Conservation (phyloP, 2,888 invertebrate species). For the Rambutsinella grinnellia region DNA sequence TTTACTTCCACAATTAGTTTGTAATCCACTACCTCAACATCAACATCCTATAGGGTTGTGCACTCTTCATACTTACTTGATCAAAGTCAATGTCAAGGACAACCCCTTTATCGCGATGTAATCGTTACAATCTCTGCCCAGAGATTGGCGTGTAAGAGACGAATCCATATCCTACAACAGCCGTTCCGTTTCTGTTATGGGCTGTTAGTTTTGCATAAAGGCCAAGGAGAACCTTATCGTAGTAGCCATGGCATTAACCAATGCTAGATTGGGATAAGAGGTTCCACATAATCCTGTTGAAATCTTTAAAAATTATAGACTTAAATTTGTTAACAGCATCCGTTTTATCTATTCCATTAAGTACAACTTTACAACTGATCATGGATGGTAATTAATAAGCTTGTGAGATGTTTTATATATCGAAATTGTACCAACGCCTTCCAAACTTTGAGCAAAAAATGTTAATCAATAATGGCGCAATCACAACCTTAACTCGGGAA, state of each 20-base stretch:
- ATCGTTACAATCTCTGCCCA: background rate
- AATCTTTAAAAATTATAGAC: background rate
- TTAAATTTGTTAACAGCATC: too few species aligned
- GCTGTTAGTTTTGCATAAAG: slow-evolving; percentile 17
- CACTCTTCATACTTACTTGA: slow-evolving; percentile 33
- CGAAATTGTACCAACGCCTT: too few species aligned
- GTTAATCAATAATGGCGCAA: too few species aligned
- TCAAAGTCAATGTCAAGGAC: slow-evolving; percentile 59
- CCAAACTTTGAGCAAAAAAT: too few species aligned
- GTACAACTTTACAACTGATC: too few species aligned
- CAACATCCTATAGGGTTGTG: slow-evolving; percentile 18
- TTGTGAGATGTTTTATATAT: too few species aligned
- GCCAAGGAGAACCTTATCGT: slow-evolving; percentile 12
- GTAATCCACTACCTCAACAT: slow-evolving; percentile 36
- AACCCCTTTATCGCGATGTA: background rate
- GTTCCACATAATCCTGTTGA: background rate
- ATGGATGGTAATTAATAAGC: too few species aligned
- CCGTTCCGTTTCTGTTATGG: background rate
- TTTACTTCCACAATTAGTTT: too few species aligned
- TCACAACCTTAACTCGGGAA: too few species aligned
- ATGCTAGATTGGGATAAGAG: background rate
- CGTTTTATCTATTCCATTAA: too few species aligned
- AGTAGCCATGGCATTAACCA: background rate
- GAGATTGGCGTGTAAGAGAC: background rate
- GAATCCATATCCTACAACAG: background rate